Evolutionary conservation across 1,140 invertebrate genomes (phyloP).

Genomic region (Ceratosolen solmsi): DNA sequence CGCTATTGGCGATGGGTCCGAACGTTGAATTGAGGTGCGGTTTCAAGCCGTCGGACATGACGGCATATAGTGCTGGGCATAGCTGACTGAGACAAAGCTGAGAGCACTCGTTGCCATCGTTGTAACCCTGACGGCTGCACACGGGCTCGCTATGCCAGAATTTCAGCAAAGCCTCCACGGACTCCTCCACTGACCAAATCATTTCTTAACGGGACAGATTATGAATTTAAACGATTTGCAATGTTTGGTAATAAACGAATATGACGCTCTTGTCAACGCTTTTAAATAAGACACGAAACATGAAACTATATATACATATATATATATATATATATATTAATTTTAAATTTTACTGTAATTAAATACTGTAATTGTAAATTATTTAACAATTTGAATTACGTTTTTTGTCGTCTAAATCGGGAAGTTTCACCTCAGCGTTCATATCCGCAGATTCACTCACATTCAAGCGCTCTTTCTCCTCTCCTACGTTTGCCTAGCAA

Average conservation of each 20-base stretch:
- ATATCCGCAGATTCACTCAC: conserved; percentile 57
- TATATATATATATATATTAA: too few relatives aligned
- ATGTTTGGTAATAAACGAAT: too few relatives aligned
- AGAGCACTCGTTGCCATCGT: conserved; percentile 72
- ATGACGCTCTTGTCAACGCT: too few relatives aligned
- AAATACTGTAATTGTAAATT: too few relatives aligned
- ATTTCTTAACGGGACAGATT: conserved; percentile 74
- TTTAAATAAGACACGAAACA: too few relatives aligned
- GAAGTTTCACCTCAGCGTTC: conserved; percentile 55
- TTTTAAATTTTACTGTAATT: too few relatives aligned
- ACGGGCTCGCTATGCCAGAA: conserved; percentile 67
- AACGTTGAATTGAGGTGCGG: conserved; percentile 88
- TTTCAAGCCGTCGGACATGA: conserved; percentile 88
- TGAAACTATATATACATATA: too few relatives aligned
- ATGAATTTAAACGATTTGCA: too few relatives aligned
- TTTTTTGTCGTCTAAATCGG: conserved; percentile 67
- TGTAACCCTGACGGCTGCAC: conserved; percentile 61
- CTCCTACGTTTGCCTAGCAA: conserved; percentile 53
- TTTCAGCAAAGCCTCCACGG: conserved; percentile 79
- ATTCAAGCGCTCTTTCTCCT: conserved; percentile 57
- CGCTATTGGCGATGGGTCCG: conserved; percentile 88
- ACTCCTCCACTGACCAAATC: conserved; percentile 78
- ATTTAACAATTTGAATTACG: too few relatives aligned
- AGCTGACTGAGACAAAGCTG: conserved; percentile 82
- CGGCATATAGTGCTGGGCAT: conserved; percentile 88